These are phyloP conservation scores for Macrosteles quadrilineatus DNA, from an alignment of 1,140 invertebrate genomes.

Conservation along the genomic window DNA sequence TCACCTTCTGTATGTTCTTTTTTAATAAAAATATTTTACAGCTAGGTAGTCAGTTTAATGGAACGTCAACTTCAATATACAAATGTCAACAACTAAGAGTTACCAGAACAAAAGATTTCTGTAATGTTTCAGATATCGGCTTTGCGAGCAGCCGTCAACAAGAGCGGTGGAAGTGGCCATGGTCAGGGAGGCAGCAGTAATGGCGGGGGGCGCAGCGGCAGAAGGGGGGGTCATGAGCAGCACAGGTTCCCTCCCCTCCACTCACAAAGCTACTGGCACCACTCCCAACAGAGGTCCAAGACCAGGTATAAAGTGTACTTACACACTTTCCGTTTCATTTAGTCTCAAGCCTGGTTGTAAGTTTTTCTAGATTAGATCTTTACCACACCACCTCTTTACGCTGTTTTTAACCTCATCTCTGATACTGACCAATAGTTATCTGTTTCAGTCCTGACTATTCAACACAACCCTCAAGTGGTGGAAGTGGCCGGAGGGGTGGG, in stretches of 20 bases:
- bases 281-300: constrained; percentile 40
- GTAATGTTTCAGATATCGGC: constrained; percentile 17
- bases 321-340: constrained; percentile 12
- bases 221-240: constrained; percentile 44
- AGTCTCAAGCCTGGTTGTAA: too few relatives aligned
- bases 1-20: too few relatives aligned
- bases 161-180: constrained; percentile 39
- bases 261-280: constrained; percentile 60
- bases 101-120: too few relatives aligned
- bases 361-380: too few relatives aligned
- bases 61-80: too few relatives aligned
- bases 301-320: constrained; percentile 30
- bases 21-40: too few relatives aligned
- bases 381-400: too few relatives aligned
- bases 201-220: constrained; percentile 42
- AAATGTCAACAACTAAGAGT: too few relatives aligned
- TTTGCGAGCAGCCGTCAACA: constrained; percentile 29
- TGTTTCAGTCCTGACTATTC: constrained; percentile 22
- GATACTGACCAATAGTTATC: too few relatives aligned
- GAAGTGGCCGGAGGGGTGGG: constrained; percentile 20
- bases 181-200: constrained; percentile 48
- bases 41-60: too few relatives aligned
- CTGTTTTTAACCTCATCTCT: too few relatives aligned
- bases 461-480: constrained; percentile 10
- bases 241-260: constrained; percentile 62